These are phyloP conservation scores for Apamea monoglypha DNA, from an alignment of 2,888 invertebrate species.

Conservation along the genomic window DNA sequence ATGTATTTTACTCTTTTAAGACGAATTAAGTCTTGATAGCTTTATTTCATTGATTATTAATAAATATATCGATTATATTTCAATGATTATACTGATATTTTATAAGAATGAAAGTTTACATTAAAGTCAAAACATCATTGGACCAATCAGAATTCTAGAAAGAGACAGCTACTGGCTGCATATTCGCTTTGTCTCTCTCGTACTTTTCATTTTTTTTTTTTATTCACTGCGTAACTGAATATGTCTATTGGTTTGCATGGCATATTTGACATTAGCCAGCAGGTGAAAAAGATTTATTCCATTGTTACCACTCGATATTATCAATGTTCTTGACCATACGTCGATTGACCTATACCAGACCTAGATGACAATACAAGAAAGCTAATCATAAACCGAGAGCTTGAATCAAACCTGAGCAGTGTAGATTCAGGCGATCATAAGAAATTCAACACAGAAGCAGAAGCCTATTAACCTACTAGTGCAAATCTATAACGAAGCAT, in stretches of 20 bases:
- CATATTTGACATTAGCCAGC: neutral
- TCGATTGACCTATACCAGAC: neutral
- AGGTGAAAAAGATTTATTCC: neutral
- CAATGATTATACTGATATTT: too few species aligned
- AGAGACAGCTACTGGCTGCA: neutral
- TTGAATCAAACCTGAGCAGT: neutral
- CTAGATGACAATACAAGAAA: neutral
- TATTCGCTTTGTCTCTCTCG: neutral
- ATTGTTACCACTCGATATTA: neutral
- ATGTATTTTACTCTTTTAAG: too few species aligned
- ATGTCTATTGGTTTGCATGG: neutral
- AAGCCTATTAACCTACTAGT: slow-evolving; percentile 49
- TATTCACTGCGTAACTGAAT: neutral
- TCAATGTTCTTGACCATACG: neutral
- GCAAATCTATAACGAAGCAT: slow-evolving; percentile 53
- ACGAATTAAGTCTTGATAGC: too few species aligned
- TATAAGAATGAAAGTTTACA: too few species aligned
- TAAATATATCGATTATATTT: too few species aligned
- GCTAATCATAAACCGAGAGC: neutral
- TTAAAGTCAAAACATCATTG: too few species aligned
- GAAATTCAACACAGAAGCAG: slow-evolving; percentile 18
- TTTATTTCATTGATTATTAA: too few species aligned
- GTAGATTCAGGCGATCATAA: slow-evolving; percentile 19
- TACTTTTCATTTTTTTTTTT: neutral
- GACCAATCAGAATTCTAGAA: neutral